phyloP scores from a whole-genome alignment of 2,797 vertebrate genomes.

The Gymnopithys bicolor region DNA sequence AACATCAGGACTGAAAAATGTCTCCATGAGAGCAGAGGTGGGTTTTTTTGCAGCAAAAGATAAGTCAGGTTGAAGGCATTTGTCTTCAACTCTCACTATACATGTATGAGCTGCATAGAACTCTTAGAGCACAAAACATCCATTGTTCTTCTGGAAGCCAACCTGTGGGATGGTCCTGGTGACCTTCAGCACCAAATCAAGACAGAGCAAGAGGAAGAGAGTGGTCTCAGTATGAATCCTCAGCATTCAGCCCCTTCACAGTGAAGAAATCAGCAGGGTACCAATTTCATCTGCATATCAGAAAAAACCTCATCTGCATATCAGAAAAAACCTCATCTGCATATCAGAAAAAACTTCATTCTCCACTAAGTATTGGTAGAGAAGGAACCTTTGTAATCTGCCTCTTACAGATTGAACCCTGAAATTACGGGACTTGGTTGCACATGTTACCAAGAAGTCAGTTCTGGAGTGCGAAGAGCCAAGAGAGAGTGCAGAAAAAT shows the following conservation, averaged over 20 bases:
- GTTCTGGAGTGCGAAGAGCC: background rate
- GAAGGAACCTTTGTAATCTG: background rate
- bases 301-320: background rate
- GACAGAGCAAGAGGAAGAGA: background rate
- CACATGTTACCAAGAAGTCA: background rate
- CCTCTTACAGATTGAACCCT: background rate
- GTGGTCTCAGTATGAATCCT: background rate
- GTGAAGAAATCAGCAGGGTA: background rate
- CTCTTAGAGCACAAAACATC: background rate
- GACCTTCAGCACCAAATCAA: background rate
- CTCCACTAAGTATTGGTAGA: background rate
- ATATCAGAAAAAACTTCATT: background rate
- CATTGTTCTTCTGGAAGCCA: background rate
- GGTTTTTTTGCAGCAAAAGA: background rate
- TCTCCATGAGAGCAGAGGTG: background rate
- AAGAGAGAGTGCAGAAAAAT: background rate
- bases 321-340: background rate
- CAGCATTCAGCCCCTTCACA: background rate
- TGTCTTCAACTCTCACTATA: background rate
- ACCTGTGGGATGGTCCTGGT: background rate
- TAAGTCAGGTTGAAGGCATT: background rate
- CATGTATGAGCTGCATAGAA: background rate
- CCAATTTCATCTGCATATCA: background rate
- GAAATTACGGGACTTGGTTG: background rate
- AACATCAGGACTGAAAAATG: background rate